Evolutionary conservation across 2,888 invertebrate genomes (phyloP), one percentile per base, ranked within the genome.

Genomic region (Ceraclea dissimilis): DNA sequence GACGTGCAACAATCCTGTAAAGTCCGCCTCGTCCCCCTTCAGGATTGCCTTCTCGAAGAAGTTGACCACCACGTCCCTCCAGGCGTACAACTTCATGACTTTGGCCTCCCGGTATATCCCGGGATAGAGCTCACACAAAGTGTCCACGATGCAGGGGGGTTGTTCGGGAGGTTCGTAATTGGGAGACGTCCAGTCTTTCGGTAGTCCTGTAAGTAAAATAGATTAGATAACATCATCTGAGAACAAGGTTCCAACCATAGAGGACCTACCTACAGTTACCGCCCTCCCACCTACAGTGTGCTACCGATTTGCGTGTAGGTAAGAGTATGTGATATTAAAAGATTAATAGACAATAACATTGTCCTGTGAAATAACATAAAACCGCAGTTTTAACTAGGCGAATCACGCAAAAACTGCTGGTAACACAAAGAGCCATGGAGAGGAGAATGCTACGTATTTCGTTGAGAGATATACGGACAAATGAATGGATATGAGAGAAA

Each of bases 51-150:
- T 85, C 2, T 85, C 82, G 68, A 91, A 87, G 63, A 92, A 80
- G 63, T 84, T 83, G 62, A 80, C 82, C 39, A 96, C 82, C 51
- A 90, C 85, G 53, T 84, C 84, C 65, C 85, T 89, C 79, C 90
- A 88, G 66, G 85, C 87, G 68, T 93, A 94, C 65, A 90, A 87
- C 69, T 95, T 94, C 68, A 94, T 90, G 19, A 88, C 85, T 68
- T 89, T 88, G 6, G 94, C 95, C 69, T 97, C 96, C 2, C 91
- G 81, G n/a, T 86, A 77, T 44, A 90, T 79, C 0, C 90, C 92
- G 66, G 89, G 86, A 66, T 90, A 88, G 65, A 85, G 83, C 64
- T 86, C 83, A 71, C 94, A 94, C 39, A 96, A 75, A 60, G 83
- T 77, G 63, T 86, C 83, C 63, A 97, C 87, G 61, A 94, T 86